Conservation (phyloP, 2,113 vertebrate genomes). For the Zingel zingel region DNA sequence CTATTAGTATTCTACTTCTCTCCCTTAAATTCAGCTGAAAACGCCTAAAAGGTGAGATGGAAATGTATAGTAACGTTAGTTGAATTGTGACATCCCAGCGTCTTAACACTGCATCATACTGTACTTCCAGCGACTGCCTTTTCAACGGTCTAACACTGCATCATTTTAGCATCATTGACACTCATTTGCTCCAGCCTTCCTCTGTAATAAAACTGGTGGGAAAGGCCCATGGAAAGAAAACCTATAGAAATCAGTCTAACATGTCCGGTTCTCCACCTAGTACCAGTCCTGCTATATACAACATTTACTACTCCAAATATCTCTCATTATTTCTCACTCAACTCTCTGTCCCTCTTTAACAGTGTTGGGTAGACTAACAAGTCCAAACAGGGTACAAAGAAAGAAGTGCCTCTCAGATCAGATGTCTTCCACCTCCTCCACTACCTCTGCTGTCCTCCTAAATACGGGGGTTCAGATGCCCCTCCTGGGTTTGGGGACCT, state of each 20-base stretch:
- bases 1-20: neutral
- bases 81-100: neutral
- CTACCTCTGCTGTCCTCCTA: constrained; percentile 68
- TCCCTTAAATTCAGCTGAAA: neutral
- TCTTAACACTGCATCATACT: neutral
- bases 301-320: no score
- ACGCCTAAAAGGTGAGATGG: constrained; percentile 4
- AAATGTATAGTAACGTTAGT: neutral
- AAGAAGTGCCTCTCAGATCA: neutral
- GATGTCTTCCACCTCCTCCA: constrained; percentile 50
- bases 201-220: neutral
- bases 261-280: neutral
- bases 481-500: constrained; percentile 88
- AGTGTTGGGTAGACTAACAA: neutral
- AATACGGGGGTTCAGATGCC: constrained; percentile 85
- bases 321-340: neutral
- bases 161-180: neutral
- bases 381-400: neutral
- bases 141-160: neutral
- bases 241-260: neutral
- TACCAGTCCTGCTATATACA: no score
- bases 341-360: neutral
- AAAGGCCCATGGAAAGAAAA: neutral
- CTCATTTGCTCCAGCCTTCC: neutral
- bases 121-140: neutral